A percentile compares a stretch with the other conserved stretches of the same genome.
phyloP scores from a whole-genome alignment of 2,113 vertebrate genomes.

The Aythya baeri region DNA sequence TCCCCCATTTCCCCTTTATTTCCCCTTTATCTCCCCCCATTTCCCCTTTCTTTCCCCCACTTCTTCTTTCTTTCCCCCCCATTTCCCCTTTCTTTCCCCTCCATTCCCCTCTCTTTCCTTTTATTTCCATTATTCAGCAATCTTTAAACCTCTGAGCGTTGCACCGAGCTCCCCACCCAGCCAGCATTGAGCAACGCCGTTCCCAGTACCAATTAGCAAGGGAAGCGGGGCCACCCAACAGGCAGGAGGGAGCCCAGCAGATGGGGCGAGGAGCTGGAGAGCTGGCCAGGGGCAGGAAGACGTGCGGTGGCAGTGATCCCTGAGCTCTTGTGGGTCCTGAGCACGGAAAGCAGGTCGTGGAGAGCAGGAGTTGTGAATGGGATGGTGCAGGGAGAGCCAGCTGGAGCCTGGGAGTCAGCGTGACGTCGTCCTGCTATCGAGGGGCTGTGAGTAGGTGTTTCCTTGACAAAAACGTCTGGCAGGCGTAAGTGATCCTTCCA shows the following conservation, averaged over 20 bases:
- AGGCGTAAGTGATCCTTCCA: background rate
- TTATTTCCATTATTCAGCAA: fast-evolving
- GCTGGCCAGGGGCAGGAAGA: background rate
- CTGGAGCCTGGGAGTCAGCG: background rate
- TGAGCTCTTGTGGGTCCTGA: too few relatives aligned
- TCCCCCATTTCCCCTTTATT: too few relatives aligned
- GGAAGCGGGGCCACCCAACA: fast-evolving
- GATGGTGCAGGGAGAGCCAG: background rate
- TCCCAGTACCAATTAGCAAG: background rate
- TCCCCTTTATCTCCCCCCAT: too few relatives aligned
- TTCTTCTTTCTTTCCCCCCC: too few relatives aligned
- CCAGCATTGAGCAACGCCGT: too few relatives aligned
- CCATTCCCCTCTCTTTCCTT: too few relatives aligned
- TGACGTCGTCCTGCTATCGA: background rate
- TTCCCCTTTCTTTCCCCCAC: too few relatives aligned
- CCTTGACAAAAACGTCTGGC: background rate
- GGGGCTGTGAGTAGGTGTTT: background rate
- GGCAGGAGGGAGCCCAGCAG: too few relatives aligned
- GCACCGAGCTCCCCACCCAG: fast-evolving
- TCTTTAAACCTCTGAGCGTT: fast-evolving
- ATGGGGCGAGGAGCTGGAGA: background rate
- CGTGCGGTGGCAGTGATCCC: too few relatives aligned
- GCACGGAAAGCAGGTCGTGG: fast-evolving
- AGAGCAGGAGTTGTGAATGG: fast-evolving
- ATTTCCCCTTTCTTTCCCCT: too few relatives aligned